Percentiles rank a stretch among this genome's conserved stretches.
These are phyloP conservation scores for Tragelaphus oryx DNA, from an alignment of 2,797 vertebrate species.

Conservation along the genomic window DNA sequence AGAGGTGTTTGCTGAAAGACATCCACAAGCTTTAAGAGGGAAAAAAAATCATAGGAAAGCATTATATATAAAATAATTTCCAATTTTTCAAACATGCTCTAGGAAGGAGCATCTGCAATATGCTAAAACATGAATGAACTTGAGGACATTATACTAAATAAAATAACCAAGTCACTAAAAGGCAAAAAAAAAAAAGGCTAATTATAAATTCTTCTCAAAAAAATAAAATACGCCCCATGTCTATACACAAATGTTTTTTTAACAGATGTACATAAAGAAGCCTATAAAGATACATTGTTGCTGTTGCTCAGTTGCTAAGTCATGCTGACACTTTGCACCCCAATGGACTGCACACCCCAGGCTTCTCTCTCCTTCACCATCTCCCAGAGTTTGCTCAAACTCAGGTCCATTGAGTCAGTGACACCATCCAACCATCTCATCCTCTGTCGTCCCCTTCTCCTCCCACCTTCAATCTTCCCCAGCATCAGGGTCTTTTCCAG, in stretches of 20 bases:
- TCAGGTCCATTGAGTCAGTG: background rate
- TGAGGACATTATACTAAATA: background rate
- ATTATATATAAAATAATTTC: background rate
- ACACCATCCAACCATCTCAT: background rate
- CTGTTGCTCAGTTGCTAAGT: background rate
- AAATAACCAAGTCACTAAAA: background rate
- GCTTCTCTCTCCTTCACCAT: background rate
- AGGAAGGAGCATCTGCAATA: background rate
- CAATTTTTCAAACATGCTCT: background rate
- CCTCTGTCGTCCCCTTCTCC: background rate
- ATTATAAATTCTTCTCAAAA: background rate
- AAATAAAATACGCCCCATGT: background rate
- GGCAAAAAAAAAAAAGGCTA: background rate
- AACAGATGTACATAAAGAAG: background rate
- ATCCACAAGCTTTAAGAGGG: background rate
- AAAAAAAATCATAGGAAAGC: background rate
- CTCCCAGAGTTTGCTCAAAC: background rate
- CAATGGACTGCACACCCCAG: background rate
- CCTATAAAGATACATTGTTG: background rate
- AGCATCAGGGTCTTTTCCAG: too few relatives aligned
- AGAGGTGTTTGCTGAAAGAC: background rate
- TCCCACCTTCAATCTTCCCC: too few relatives aligned
- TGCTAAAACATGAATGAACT: background rate
- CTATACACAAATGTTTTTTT: background rate
- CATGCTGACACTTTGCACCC: background rate